Evolutionary conservation across 2,888 invertebrate species (phyloP), one percentile per base, ranked within the genome.

Genomic region (Heliconius ethilla): DNA sequence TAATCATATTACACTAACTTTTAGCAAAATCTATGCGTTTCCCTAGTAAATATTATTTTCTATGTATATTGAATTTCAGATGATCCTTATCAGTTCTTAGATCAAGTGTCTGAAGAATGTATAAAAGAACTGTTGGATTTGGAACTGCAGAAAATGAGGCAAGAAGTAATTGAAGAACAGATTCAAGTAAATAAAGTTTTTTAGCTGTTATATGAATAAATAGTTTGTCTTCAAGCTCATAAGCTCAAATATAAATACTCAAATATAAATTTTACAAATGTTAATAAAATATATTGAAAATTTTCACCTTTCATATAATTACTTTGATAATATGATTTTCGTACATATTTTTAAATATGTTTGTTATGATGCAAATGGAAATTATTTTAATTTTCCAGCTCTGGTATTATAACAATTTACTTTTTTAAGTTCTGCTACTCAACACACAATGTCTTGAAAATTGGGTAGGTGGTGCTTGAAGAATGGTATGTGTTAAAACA

Each of bases 51-150:
- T n/a, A 10, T 59, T 3, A n/a, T 10, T 59, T 59, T 59, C 63
- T 15, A 63, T 27, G 45, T 45, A 1, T 27, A 45, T 37, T n/a
- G 13, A 69, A 22, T 69, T 69, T 69, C n/a, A 92, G 92, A 91
- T 83, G 91, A 94, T 75, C 92, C 93, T 0, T 94, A 94, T 81
- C 92, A 92, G 81, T 94, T 94, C 78, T 78, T 94, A 82, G 89
- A 92, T 4, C 82, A 91, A n/a, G 80, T 93, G 5, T 91, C 94
- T 0, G 89, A 92, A 59, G 80, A 84, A 6, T 88, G 86, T 79
- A 81, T 93, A 4, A 86, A 90, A 73, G 91, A 93, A 78, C 83
- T 93, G 18, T 85, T 93, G 85, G 88, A 91, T 3, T 62, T 81
- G 1, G 89, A 91, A 76, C 82, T 91, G n/a, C 80, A 84, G 27